phyloP scores from a whole-genome alignment of 2,113 vertebrate genomes.

The Charina bottae region DNA sequence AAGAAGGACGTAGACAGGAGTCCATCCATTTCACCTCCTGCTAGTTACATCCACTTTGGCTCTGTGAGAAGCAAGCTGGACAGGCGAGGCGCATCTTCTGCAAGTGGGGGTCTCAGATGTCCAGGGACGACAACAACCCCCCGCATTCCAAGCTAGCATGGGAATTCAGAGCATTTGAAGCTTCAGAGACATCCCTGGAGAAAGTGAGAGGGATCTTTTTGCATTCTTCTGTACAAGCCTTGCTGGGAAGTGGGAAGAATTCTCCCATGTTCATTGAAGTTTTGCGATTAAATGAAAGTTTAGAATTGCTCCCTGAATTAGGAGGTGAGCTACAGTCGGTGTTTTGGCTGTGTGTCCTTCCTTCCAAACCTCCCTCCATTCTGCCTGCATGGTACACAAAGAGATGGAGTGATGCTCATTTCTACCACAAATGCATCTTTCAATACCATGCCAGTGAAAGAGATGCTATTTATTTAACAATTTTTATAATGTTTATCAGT shows the following conservation, averaged over 20 bases:
- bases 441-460: background rate
- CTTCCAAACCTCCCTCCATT: background rate
- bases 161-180: background rate
- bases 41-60: background rate
- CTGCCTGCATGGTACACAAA: background rate
- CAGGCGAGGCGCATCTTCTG: background rate
- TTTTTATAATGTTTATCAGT: background rate
- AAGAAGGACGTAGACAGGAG: background rate
- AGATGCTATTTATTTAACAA: background rate
- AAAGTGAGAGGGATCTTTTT: too few relatives aligned
- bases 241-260: background rate
- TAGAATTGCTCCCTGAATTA: background rate
- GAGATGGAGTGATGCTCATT: background rate
- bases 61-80: background rate
- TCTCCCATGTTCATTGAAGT: background rate
- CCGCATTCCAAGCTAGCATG: background rate
- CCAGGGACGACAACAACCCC: background rate
- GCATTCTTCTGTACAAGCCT: too few relatives aligned
- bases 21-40: background rate
- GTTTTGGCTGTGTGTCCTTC: background rate
- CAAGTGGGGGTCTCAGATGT: background rate
- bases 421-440: background rate
- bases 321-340: background rate
- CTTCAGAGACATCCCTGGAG: background rate
- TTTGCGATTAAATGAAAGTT: background rate